Evolutionary conservation across 2,797 vertebrate species (phyloP).

Genomic region (Chaetophractus vellerosus): DNA sequence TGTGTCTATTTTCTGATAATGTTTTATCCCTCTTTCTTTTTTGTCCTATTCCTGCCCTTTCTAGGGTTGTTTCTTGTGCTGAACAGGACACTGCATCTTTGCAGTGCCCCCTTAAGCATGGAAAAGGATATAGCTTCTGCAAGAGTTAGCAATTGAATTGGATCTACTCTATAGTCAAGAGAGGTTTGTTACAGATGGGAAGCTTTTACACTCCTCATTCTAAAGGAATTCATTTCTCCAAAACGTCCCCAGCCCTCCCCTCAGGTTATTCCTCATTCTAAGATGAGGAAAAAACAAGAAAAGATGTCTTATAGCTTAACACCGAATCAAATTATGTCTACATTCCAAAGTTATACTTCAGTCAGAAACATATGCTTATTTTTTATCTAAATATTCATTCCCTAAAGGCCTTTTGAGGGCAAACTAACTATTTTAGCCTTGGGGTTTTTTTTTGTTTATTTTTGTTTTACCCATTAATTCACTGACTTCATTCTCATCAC

Average conservation of each 20-base stretch:
- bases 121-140: neutral
- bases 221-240: constrained; percentile 42
- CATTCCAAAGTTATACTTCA: constrained; percentile 38
- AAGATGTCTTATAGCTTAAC: neutral
- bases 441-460: neutral
- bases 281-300: neutral
- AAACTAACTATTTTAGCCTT: neutral
- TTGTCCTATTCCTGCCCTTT: neutral
- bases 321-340: neutral
- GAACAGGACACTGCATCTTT: constrained; percentile 36
- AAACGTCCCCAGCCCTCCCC: neutral
- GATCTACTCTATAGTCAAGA: constrained; percentile 30
- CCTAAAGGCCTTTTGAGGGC: neutral
- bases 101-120: constrained; percentile 37
- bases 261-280: neutral
- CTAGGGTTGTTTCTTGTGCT: neutral
- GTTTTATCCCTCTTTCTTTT: neutral
- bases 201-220: neutral
- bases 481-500: constrained; percentile 11
- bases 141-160: constrained; percentile 27
- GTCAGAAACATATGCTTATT: constrained; percentile 48
- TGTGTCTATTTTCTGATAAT: neutral
- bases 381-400: constrained; percentile 15
- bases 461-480: constrained; percentile 6
- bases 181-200: constrained; percentile 62